Base-by-base conservation (phyloP, 1,140 invertebrate species). In the Goniozus legneri region DNA sequence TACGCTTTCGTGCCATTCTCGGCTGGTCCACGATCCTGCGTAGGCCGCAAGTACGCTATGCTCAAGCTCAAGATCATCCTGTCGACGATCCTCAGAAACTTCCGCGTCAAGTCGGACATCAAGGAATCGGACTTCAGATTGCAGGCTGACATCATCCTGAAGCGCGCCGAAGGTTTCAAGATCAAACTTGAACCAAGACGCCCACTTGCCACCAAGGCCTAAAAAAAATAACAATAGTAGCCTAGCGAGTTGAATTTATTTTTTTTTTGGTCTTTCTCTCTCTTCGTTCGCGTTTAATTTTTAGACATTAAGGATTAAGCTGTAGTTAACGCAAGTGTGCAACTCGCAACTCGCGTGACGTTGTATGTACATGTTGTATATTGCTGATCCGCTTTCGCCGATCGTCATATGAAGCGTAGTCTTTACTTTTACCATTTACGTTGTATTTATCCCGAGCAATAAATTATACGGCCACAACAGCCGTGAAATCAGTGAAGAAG, bases 1-100 rank as follows among this genome's bases (percentile, higher is more conserved):
- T 93, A 89, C 70, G 83, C 88, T 8, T 93, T 84, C 64, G 83
- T 93, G 18, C 91, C 91, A 2, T 94, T 94, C 77, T 89, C 87
- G 2, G 89, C 90, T 42, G 90, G 90, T 33, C 86, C 87, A 0
- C 81, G 90, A 51, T 91, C 88, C 54, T 93, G 90, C 71, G 89
- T 93, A 16, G 88, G 89, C 44, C 88, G 89, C 40, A 91, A 89
- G 73, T 95, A 94, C 73, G 92, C 92, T 1, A 81, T 91, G 76
- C 76, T 92, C 35, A 92, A 95, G 65, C 77, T 90, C 46, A 94
- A 94, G 70, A 84, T 91, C n/a, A 73, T 94, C 1, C 75, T 97
- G 4, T 87, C 92, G 0, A 91, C 88, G 13, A 84, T 97, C 21
- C 75, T 97, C 38, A 81, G 91, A 22, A 89, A 91, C 62, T 97